phyloP scores from a whole-genome alignment of 2,113 vertebrate species.

The Hyaena hyaena region DNA sequence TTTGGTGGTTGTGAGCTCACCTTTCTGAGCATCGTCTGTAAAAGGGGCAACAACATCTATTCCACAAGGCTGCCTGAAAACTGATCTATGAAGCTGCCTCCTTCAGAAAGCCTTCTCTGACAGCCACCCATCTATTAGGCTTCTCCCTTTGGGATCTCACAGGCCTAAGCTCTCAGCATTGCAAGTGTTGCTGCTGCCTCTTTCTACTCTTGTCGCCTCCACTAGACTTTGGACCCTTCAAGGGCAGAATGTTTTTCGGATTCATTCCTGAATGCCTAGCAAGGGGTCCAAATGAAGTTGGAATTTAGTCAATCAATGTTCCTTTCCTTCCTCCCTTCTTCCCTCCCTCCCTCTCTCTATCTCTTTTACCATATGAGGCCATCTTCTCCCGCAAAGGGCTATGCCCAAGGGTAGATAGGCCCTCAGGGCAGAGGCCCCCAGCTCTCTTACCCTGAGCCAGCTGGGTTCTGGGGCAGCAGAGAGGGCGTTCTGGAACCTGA shows the following conservation, averaged over 20 bases:
- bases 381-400: neutral
- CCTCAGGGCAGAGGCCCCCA: neutral
- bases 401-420: neutral
- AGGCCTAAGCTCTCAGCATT: neutral
- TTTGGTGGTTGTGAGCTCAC: neutral
- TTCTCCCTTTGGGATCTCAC: neutral
- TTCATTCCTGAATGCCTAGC: constrained; percentile 36
- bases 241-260: constrained; percentile 11
- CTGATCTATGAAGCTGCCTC: neutral
- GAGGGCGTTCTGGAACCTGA: neutral
- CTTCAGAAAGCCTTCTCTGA: constrained; percentile 38
- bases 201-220: neutral
- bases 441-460: neutral
- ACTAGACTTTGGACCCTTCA: neutral
- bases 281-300: neutral
- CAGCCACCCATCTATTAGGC: neutral
- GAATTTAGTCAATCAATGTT: fast-evolving
- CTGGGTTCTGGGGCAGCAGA: neutral
- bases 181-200: neutral
- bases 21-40: neutral
- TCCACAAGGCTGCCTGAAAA: neutral
- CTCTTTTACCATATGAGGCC: neutral
- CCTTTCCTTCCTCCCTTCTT: neutral
- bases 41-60: neutral
- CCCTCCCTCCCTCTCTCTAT: neutral